A percentile compares a stretch with the other conserved stretches of the same genome.
phyloP scores from a whole-genome alignment of 2,888 invertebrate genomes.

The Xylocampa areola region DNA sequence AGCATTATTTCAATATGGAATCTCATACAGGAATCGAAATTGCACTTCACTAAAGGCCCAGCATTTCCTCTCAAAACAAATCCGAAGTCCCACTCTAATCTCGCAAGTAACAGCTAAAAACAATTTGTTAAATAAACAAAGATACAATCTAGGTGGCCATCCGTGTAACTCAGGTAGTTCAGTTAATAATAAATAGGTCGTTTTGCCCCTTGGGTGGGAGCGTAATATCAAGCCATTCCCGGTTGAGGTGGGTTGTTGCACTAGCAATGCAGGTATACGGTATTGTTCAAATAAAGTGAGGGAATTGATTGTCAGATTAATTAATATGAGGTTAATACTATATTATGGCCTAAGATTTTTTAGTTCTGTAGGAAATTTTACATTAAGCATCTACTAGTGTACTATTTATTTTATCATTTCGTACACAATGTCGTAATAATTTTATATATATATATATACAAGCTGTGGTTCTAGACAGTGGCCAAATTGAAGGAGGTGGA shows the following conservation, averaged over 20 bases:
- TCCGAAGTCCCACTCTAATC: constrained; percentile 24
- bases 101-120: constrained; percentile 51
- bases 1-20: no score
- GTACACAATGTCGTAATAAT: no score
- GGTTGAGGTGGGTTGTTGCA: constrained; percentile 24
- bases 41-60: neutral
- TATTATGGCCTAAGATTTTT: no score
- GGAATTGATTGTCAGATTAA: no score
- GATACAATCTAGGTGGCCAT: constrained; percentile 69
- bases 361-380: no score
- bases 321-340: no score
- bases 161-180: constrained; percentile 49
- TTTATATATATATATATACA: no score
- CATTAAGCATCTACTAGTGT: no score
- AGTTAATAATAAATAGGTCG: constrained; percentile 71
- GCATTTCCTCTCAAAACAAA: neutral
- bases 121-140: constrained; percentile 75
- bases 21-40: neutral
- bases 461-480: no score
- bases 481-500: no score
- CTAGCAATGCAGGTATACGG: constrained; percentile 38
- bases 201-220: constrained; percentile 50
- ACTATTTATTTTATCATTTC: no score
- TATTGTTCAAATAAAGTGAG: constrained; percentile 15
- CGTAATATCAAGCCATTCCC: constrained; percentile 53